A percentile compares a stretch with the other conserved stretches of the same genome.
Conservation (phyloP, 2,888 invertebrate species). For the Machimus atricapillus region DNA sequence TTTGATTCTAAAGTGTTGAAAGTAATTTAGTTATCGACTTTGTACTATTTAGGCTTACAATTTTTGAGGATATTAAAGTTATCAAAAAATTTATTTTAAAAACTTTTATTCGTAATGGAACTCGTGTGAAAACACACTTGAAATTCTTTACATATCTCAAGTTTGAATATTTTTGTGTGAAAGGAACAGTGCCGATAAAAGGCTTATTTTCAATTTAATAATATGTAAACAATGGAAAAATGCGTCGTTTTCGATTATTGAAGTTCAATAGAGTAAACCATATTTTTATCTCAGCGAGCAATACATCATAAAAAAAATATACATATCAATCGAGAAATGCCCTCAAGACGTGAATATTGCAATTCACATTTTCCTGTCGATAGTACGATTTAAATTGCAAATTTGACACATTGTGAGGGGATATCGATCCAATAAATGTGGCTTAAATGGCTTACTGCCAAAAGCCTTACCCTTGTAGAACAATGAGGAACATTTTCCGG, state of each 20-base stretch:
- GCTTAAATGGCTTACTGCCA: background rate
- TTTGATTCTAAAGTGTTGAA: background rate
- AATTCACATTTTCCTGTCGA: background rate
- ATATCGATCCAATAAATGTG: background rate
- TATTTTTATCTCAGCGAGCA: background rate
- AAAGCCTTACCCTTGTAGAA: background rate
- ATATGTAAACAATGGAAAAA: background rate
- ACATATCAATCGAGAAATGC: background rate
- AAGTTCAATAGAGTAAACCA: background rate
- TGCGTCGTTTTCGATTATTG: background rate
- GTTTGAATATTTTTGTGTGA: background rate
- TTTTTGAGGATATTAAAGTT: background rate
- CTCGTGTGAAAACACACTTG: background rate
- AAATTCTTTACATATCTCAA: background rate
- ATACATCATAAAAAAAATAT: background rate
- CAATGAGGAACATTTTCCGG: background rate
- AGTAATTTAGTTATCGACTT: background rate
- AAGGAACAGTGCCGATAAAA: background rate
- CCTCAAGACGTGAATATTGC: background rate
- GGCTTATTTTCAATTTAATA: background rate
- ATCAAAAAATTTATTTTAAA: background rate
- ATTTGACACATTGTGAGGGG: background rate
- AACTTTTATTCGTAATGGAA: background rate
- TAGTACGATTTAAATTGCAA: background rate
- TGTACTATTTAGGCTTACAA: background rate